Evolutionary conservation across 2,888 invertebrate genomes (phyloP), one percentile per base, ranked within the genome.

Genomic region (Desoria tigrina): DNA sequence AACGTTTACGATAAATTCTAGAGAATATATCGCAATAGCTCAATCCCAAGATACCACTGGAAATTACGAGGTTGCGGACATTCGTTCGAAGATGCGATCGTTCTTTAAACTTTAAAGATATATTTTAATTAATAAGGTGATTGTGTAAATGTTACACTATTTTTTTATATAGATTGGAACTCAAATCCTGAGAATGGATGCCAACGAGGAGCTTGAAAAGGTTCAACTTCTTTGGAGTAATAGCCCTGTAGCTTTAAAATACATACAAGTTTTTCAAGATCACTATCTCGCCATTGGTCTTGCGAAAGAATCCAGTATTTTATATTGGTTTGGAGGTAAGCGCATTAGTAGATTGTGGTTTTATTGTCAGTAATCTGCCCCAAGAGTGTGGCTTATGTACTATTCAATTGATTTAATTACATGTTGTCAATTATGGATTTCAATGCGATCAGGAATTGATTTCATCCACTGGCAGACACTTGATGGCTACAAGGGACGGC

Each of bases 201-300:
- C 63, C 2, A 32, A 64, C 23, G 72, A 71, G 7, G 60, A 69
- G 39, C 27, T 76, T 14, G 76, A 76, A 57, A 68, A 69, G 50
- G 65, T 76, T 1, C 76, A 76, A 53, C 55, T 76, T 6, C 63
- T 76, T 1, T 73, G 72, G 69, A 74, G 71, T 37, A 56, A 69
- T 18, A 45, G 58, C n/a, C 73, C 76, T 14, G 60, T 63, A 6
- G 49, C 63, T 3, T 27, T 76, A 1, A 56, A 63, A 1, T 72
- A 71, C 53, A 64, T 73, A 18, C 63, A 39, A 11, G 63, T 71
- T 2, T 63, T 65, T 14, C 60, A 68, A 16, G 73, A 74, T 27
- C 66, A 72, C 56, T 70, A 72, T 49, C 50, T 76, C 0, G 50
- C 73, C 0, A 66, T 76, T 49, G 74, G 66, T 1, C 73, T 70